Conservation (phyloP, 2,113 vertebrate genomes). For the Corvus cornix region DNA sequence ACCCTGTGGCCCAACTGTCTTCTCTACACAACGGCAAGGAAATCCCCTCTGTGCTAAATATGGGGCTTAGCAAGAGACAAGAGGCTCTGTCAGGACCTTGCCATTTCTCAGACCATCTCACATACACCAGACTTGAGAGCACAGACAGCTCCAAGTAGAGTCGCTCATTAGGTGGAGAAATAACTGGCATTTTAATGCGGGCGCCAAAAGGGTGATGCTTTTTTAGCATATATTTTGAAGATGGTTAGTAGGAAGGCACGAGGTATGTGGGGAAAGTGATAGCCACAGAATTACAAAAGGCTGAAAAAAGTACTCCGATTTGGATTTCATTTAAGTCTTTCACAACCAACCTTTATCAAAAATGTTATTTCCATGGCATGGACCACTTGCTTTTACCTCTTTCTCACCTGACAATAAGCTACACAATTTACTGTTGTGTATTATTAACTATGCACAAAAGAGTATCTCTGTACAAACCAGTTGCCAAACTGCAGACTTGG, state of each 20-base stretch:
- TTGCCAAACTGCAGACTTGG: background rate
- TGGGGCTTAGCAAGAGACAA: background rate
- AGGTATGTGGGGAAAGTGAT: background rate
- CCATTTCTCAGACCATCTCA: background rate
- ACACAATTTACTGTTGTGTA: background rate
- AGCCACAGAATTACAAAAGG: background rate
- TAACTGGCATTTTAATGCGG: background rate
- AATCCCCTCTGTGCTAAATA: slow-evolving; percentile 50
- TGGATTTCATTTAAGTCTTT: background rate
- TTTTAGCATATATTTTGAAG: background rate
- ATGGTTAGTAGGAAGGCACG: background rate
- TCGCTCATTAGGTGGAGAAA: background rate
- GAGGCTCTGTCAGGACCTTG: background rate
- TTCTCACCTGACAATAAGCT: background rate
- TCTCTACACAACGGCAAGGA: slow-evolving; percentile 4
- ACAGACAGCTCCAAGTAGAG: background rate
- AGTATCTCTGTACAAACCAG: background rate
- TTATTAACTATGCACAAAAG: background rate
- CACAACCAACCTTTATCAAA: background rate
- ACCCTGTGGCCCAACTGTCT: slow-evolving; percentile 6
- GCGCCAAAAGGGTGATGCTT: background rate
- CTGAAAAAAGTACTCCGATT: background rate
- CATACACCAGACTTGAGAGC: background rate
- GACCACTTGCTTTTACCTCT: background rate
- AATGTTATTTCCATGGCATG: background rate